Percentiles rank a stretch among this genome's conserved stretches.
Conservation (phyloP, 2,797 vertebrate genomes). For the Notoglanidium macrostoma region DNA sequence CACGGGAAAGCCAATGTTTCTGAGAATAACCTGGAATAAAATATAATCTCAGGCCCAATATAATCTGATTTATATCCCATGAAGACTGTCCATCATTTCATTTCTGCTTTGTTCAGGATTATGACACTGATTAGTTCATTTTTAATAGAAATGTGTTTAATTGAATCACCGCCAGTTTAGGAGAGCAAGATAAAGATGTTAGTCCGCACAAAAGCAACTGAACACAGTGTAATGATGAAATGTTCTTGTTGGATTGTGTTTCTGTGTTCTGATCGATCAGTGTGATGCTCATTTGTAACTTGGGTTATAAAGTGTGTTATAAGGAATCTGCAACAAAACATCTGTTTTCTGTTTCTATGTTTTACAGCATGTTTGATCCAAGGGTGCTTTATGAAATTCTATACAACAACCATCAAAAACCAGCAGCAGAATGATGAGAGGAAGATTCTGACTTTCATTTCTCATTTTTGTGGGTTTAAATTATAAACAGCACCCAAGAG, state of each 20-base stretch:
- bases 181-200: neutral
- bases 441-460: slow-evolving; percentile 15
- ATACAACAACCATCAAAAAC: neutral
- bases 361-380: neutral
- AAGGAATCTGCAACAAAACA: neutral
- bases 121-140: neutral
- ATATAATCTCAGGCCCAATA: neutral
- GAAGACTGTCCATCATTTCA: neutral
- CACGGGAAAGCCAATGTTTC: no score
- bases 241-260: neutral
- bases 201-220: neutral
- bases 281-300: neutral
- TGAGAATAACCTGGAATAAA: neutral
- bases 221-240: neutral
- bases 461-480: neutral
- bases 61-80: neutral
- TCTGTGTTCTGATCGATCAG: neutral
- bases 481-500: neutral
- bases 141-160: slow-evolving; percentile 5
- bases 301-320: neutral
- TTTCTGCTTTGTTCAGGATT: neutral
- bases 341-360: neutral
- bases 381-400: neutral
- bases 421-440: neutral
- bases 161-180: neutral